Evolutionary conservation across 2,113 vertebrate species (phyloP).

Genomic region (Nansenia antarctica): DNA sequence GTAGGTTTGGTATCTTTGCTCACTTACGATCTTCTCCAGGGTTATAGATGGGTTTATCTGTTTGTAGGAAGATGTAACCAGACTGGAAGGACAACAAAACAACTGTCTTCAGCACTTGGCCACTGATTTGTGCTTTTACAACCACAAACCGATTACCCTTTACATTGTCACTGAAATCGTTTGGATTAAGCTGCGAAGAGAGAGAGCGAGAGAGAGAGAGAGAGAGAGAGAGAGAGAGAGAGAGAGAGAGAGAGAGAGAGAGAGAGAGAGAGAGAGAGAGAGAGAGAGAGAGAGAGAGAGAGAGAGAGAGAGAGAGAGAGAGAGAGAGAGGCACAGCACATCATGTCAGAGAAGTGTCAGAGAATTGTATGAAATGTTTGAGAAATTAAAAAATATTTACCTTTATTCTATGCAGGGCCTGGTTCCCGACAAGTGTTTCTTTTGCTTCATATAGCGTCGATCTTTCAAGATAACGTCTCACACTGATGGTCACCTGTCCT

Average conservation of each 20-base stretch:
- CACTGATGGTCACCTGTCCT: background rate
- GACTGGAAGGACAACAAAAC: slow-evolving; percentile 24
- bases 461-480: background rate
- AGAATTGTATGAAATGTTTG: background rate
- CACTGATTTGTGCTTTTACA: background rate
- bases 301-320: background rate
- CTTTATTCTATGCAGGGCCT: background rate
- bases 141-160: slow-evolving; percentile 1
- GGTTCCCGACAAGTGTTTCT: background rate
- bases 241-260: background rate
- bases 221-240: background rate
- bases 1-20: background rate
- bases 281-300: background rate
- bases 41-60: slow-evolving; percentile 11
- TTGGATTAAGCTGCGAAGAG: background rate
- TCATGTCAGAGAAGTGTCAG: background rate
- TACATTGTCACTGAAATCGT: background rate
- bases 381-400: background rate
- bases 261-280: background rate
- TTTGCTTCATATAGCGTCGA: background rate
- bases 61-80: background rate
- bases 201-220: background rate
- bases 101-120: background rate
- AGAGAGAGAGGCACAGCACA: too few relatives aligned
- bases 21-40: slow-evolving; percentile 6